Conservation (phyloP, 2,797 vertebrate species). For the Helarctos malayanus region DNA sequence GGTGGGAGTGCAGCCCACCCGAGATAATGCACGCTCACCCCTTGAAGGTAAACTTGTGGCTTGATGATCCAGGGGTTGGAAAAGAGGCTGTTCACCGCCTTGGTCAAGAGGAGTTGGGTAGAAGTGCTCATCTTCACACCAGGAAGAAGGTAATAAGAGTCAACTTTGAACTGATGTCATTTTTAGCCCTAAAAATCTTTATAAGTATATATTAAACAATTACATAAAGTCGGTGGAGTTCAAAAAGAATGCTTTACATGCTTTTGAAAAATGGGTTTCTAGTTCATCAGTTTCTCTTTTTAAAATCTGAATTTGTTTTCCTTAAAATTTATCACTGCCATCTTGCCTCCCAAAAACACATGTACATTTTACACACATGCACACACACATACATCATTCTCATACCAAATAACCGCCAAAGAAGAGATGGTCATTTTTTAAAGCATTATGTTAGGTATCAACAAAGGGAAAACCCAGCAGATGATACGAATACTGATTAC, state of each 20-base stretch:
- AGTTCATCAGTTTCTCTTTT: not conserved
- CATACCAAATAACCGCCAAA: not conserved
- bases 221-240: constrained; percentile 38
- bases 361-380: not conserved
- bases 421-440: not conserved
- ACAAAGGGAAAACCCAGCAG: not conserved
- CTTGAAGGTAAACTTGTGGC: constrained; percentile 89
- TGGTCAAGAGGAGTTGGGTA: constrained; percentile 91
- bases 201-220: constrained; percentile 69
- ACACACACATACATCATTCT: not conserved
- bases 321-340: not conserved
- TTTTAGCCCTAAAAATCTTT: constrained; percentile 79
- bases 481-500: not conserved
- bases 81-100: constrained; percentile 91
- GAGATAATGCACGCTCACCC: constrained; percentile 92
- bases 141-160: constrained; percentile 88
- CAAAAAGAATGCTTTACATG: constrained; percentile 40
- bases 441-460: not conserved
- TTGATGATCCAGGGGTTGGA: constrained; percentile 90
- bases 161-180: constrained; percentile 76
- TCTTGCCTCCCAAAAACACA: constrained; percentile 40
- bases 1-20: constrained; percentile 85
- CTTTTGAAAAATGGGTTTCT: not conserved
- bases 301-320: not conserved
- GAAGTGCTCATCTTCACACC: constrained; percentile 89